These are phyloP conservation scores for Ovis canadensis DNA, from an alignment of 2,113 vertebrate genomes.

Conservation along the genomic window DNA sequence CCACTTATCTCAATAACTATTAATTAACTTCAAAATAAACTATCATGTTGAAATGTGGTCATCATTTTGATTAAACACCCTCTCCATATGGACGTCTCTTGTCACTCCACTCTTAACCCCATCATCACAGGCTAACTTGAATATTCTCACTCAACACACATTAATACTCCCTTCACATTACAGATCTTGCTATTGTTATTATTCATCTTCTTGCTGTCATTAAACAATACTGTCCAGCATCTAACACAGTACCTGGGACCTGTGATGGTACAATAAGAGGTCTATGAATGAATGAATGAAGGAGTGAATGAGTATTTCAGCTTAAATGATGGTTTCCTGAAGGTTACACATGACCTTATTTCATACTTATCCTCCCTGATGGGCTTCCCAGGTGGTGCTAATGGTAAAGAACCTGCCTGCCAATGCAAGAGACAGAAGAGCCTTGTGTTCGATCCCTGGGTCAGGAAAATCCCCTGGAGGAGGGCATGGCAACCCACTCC, in stretches of 20 bases:
- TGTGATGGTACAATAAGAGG: not conserved
- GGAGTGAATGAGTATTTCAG: not conserved
- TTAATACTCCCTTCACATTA: not conserved
- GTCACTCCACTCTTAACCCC: not conserved
- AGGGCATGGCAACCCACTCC: not conserved
- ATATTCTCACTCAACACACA: not conserved
- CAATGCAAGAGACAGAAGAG: not conserved
- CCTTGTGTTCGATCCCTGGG: not conserved
- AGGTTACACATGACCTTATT: not conserved
- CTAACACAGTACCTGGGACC: not conserved
- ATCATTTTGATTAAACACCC: not conserved
- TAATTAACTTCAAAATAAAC: not conserved
- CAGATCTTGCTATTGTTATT: not conserved
- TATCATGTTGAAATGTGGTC: not conserved
- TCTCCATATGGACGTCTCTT: not conserved
- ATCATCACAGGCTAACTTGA: not conserved
- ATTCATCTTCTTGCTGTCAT: not conserved
- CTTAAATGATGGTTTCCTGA: not conserved
- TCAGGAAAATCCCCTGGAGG: not conserved
- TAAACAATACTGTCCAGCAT: not conserved
- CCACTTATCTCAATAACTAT: not conserved
- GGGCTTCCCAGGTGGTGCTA: not conserved
- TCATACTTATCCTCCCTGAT: not conserved
- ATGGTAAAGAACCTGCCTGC: not conserved
- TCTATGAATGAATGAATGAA: not conserved